Conservation (phyloP, 64 coral and sea anemone genomes). For the Pocillopora verrucosa region DNA sequence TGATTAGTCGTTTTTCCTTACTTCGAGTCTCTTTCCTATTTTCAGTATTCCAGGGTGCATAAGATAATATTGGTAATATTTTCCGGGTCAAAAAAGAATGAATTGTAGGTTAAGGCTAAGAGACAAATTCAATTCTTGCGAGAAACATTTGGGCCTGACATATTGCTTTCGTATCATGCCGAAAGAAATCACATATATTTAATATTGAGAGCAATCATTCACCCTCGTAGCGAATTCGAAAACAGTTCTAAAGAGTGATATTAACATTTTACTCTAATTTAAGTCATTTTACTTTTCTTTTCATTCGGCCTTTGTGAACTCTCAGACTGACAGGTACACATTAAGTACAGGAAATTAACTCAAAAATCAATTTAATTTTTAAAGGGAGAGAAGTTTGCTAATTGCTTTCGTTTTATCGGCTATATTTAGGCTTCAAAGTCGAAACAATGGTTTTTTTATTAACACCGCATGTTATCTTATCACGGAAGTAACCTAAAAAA, state of each 20-base stretch:
- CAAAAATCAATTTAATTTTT: constrained; percentile 2
- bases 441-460: not conserved
- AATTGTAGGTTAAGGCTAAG: no score
- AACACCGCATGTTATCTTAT: not conserved
- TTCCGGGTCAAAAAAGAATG: no score
- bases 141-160: no score
- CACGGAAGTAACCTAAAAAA: not conserved
- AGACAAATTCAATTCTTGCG: no score
- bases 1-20: no score
- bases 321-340: not conserved
- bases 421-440: not conserved
- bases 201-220: not conserved
- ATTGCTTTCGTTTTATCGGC: not conserved
- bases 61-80: no score
- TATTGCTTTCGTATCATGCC: no score
- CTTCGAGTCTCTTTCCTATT: no score
- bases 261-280: not conserved
- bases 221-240: not conserved
- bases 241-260: not conserved
- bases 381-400: not conserved
- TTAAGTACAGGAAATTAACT: constrained; percentile 24
- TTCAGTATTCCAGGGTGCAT: no score
- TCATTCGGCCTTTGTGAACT: not conserved
- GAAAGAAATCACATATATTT: no score
- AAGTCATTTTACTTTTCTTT: not conserved